A percentile compares a stretch with the other conserved stretches of the same genome.
These are phyloP conservation scores for Pterocles gutturalis DNA, from an alignment of 2,113 vertebrate genomes.

Conservation along the genomic window DNA sequence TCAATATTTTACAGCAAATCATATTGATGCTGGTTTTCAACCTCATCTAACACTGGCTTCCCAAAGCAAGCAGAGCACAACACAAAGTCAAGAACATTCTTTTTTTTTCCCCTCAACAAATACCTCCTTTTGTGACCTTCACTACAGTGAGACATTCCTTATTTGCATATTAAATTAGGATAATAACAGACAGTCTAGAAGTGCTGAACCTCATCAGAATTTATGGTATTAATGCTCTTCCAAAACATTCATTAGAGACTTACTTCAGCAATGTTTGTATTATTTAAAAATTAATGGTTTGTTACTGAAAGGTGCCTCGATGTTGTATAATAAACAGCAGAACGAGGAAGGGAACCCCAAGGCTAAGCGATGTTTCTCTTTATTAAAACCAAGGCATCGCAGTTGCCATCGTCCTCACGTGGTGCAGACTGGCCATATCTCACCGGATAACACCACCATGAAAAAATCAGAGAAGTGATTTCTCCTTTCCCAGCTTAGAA, in stretches of 20 bases:
- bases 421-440: rapidly evolving
- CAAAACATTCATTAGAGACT: neutral
- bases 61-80: neutral
- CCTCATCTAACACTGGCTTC: neutral
- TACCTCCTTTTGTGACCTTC: neutral
- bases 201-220: conserved; percentile 14
- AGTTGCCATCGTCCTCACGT: rapidly evolving
- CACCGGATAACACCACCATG: rapidly evolving
- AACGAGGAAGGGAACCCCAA: neutral
- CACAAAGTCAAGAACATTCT: neutral
- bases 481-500: neutral
- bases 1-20: neutral
- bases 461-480: neutral
- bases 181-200: conserved; percentile 49
- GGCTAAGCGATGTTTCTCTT: neutral
- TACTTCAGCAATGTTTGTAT: neutral
- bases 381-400: neutral
- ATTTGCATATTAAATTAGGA: conserved; percentile 59
- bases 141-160: neutral
- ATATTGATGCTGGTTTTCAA: neutral
- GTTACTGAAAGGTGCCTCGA: neutral
- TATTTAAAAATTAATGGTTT: neutral
- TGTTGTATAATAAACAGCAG: neutral
- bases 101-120: neutral
- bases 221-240: conserved; percentile 10